phyloP scores from a whole-genome alignment of 2,113 vertebrate species.

The Emberiza fucata region DNA sequence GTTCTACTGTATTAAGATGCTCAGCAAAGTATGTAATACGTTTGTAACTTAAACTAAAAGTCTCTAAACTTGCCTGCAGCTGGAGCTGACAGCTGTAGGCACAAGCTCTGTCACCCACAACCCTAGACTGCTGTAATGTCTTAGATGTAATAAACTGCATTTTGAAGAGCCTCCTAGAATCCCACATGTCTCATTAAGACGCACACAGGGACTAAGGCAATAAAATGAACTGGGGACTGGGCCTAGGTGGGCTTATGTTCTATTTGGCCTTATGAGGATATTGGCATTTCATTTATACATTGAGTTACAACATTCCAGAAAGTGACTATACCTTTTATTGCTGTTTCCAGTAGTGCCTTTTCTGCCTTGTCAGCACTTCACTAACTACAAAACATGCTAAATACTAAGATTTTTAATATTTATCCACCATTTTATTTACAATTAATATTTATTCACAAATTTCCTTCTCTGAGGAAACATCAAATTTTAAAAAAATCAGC shows the following conservation, averaged over 20 bases:
- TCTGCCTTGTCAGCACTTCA: not conserved
- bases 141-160: no score
- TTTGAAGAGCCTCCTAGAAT: no score
- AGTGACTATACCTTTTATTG: not conserved
- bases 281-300: fast-evolving
- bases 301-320: not conserved
- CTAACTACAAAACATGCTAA: not conserved
- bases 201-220: not conserved
- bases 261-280: not conserved
- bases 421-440: no score
- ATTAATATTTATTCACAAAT: not conserved
- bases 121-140: no score
- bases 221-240: fast-evolving
- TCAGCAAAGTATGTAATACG: no score
- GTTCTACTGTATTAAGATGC: no score
- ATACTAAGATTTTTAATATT: not conserved
- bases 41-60: no score
- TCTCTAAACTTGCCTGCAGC: no score
- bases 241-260: not conserved
- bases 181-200: no score
- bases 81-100: no score
- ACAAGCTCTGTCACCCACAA: no score
- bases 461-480: not conserved
- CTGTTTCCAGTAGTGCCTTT: not conserved
- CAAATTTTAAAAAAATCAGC: not conserved